Percentiles rank a stretch among this genome's conserved stretches.
These are phyloP conservation scores for Alexandromys fortis DNA, from an alignment of 2,113 vertebrate genomes.

Conservation along the genomic window DNA sequence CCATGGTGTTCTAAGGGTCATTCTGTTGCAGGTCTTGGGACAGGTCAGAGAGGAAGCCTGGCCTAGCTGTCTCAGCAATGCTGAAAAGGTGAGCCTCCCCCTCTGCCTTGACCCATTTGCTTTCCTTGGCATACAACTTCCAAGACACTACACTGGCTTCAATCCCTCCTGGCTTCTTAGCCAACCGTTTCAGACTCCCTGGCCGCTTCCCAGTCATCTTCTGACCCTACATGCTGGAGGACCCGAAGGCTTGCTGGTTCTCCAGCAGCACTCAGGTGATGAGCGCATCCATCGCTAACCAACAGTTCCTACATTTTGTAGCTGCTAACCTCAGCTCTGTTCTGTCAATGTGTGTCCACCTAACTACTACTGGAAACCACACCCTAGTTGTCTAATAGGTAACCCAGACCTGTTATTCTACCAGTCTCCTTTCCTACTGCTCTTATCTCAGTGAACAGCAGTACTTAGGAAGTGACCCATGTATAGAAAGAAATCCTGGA, in stretches of 20 bases:
- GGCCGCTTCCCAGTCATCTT: background rate
- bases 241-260: background rate
- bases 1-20: background rate
- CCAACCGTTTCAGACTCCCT: background rate
- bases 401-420: background rate
- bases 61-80: background rate
- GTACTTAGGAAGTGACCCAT: background rate
- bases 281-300: background rate
- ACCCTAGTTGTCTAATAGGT: background rate
- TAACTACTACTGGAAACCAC: background rate
- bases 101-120: background rate
- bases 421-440: background rate
- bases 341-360: too few species aligned
- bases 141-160: background rate
- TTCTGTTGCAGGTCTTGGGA: background rate
- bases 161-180: background rate
- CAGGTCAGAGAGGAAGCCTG: background rate
- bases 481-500: background rate
- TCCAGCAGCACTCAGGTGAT: background rate
- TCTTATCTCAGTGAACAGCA: background rate
- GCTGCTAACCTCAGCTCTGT: background rate
- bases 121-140: background rate
- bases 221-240: background rate
- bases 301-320: background rate
- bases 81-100: background rate